Conservation (phyloP, 2,888 invertebrate species). For the Chorisops tibialis region DNA sequence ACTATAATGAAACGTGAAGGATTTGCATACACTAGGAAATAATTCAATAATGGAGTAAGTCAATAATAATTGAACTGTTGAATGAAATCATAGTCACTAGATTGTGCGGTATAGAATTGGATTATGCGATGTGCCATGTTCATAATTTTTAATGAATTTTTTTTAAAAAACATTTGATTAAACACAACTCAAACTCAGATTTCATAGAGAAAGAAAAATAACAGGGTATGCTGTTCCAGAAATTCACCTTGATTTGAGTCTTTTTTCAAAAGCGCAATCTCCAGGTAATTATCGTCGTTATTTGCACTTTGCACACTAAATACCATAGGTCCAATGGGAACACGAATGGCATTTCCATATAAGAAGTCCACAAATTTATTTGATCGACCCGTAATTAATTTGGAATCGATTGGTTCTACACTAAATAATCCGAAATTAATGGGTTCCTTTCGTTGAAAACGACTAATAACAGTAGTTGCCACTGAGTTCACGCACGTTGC, state of each 20-base stretch:
- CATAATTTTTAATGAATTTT: no score
- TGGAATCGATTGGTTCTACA: constrained; percentile 54
- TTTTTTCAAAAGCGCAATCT: constrained; percentile 48
- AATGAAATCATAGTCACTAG: no score
- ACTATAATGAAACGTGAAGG: no score
- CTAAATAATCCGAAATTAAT: constrained; percentile 58
- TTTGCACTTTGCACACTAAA: constrained; percentile 50
- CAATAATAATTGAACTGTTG: no score
- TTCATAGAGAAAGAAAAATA: no score
- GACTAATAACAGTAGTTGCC: constrained; percentile 55
- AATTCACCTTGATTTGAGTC: constrained; percentile 47
- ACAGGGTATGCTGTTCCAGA: no score
- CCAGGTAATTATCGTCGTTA: constrained; percentile 48
- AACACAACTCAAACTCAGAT: no score
- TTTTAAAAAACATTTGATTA: no score
- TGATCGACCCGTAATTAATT: constrained; percentile 37
- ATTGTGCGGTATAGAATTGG: no score
- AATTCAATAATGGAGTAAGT: no score
- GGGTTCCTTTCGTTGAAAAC: constrained; percentile 56
- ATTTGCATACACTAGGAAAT: no score
- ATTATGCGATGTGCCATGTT: no score
- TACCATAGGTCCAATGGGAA: constrained; percentile 50
- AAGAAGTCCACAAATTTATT: constrained; percentile 45
- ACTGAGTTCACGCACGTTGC: constrained; percentile 59
- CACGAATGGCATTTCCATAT: constrained; percentile 47